Evolutionary conservation across 2,888 invertebrate genomes (phyloP).

Genomic region (Drosophila histrio): DNA sequence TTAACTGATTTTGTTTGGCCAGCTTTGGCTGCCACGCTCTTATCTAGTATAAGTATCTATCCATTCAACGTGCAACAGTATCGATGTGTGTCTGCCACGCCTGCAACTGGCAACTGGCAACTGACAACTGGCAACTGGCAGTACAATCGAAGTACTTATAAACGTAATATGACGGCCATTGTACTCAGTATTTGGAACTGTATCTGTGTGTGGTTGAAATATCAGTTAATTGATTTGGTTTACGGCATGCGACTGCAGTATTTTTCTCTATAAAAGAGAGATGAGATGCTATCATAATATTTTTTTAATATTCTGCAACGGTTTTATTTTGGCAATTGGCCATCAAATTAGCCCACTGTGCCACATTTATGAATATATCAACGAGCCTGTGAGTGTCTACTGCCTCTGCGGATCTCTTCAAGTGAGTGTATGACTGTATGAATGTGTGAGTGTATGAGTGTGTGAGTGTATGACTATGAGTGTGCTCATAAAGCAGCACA

Average conservation of each 20-base stretch:
- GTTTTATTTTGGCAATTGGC: conserved; percentile 68
- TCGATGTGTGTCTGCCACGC: not conserved
- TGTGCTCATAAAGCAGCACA: conserved; percentile 70
- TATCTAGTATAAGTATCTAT: too few relatives aligned
- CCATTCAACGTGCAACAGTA: conserved; percentile 7
- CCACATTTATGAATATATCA: conserved; percentile 78
- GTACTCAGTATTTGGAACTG: conserved; percentile 14
- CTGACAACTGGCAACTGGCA: conserved; percentile 43
- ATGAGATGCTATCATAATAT: conserved; percentile 54
- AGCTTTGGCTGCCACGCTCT: conserved; percentile 18
- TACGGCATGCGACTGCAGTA: conserved; percentile 63
- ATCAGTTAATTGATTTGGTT: conserved; percentile 72
- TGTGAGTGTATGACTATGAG: conserved; percentile 28
- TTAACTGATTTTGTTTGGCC: conserved; percentile 47
- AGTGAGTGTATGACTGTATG: conserved; percentile 32
- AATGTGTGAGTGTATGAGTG: conserved; percentile 21
- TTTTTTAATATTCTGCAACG: conserved; percentile 71
- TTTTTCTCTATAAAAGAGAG: not conserved
- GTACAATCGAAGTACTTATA: conserved; percentile 12
- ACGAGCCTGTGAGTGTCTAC: conserved; percentile 51
- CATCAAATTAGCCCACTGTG: conserved; percentile 76
- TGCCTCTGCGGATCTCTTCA: conserved; percentile 52
- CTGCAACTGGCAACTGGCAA: conserved; percentile 45
- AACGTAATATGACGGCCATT: conserved; percentile 12
- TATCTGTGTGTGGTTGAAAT: conserved; percentile 2